Evolutionary conservation across 2,113 vertebrate genomes (phyloP), one percentile per base, ranked within the genome.

Genomic region (Loxodonta africana): DNA sequence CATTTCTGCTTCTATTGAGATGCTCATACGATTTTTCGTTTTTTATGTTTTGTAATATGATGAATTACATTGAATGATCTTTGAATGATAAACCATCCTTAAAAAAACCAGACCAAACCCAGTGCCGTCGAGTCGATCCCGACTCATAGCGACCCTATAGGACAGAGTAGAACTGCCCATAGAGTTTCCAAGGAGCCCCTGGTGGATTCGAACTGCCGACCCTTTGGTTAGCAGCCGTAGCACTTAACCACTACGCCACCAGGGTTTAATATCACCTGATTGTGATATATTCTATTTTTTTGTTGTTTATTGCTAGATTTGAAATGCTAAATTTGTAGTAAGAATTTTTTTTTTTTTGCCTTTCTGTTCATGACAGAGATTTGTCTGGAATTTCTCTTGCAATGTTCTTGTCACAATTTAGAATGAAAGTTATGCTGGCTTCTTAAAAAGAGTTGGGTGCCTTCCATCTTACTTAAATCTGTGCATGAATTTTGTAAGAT

Each of bases 1-100:
- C 33, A 82, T 88, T 92, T 96, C 33, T 89, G n/a, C 67, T 77
- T 86, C 73, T 81, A 76, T 23, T 94, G 20, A 82, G 63, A 51
- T 46, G 21, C 33, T 82, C 33, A 65, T 88, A 21, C 94, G 80
- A 62, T 65, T 69, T 25, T 30, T 63, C 11, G 76, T 20, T 85
- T 30, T 91, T 89, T 90, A 71, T 44, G 5, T 90, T 93, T 71
- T 12, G 6, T 90, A 85, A 82, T 28, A 92, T 65, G 48, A 12
- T 63, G 33, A 94, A 63, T 78, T 88, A 37, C 62, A 78, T 0
- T 67, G 37, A 94, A 76, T 92, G 44, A 62, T 44, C 84, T 95
- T 83, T 90, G 48, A 77, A 77, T 77, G 37, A 89, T 92, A 96
- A 96, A 51, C 41, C 17, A 86, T 41, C 12, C 14, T 46, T 44